phyloP scores from a whole-genome alignment of 2,888 invertebrate species.

The Ethmia dodecea region DNA sequence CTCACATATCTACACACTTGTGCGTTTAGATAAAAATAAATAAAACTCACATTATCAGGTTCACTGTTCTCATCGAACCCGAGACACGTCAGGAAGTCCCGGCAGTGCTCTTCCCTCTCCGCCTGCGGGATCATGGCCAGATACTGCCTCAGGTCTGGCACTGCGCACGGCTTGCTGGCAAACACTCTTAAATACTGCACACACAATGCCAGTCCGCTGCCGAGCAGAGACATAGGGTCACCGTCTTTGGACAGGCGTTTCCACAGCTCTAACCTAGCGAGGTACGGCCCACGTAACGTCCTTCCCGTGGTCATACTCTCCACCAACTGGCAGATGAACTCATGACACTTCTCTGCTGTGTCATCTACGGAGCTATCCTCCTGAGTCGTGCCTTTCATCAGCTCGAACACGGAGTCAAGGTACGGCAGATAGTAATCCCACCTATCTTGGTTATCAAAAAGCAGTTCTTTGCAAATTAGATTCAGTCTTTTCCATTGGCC shows the following conservation, averaged over 20 bases:
- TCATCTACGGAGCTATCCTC: constrained; percentile 47
- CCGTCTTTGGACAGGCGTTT: constrained; percentile 75
- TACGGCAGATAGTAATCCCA: constrained; percentile 87
- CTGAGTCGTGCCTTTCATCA: constrained; percentile 61
- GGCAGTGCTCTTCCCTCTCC: constrained; percentile 77
- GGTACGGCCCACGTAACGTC: constrained; percentile 86
- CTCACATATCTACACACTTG: too few species aligned
- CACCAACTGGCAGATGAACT: constrained; percentile 68
- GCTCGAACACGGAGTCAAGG: constrained; percentile 82
- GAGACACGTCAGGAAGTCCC: constrained; percentile 79
- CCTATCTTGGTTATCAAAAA: constrained; percentile 84
- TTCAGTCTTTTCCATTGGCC: constrained; percentile 87
- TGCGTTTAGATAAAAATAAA: background rate
- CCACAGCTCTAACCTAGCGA: constrained; percentile 88
- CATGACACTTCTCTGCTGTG: constrained; percentile 63
- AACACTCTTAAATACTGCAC: constrained; percentile 88
- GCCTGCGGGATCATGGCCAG: constrained; percentile 82
- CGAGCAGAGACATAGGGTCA: constrained; percentile 74
- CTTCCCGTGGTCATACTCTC: constrained; percentile 66
- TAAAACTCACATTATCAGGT: constrained; percentile 78
- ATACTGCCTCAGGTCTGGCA: constrained; percentile 88
- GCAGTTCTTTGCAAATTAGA: constrained; percentile 83
- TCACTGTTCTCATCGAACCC: constrained; percentile 80
- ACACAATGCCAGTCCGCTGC: constrained; percentile 82
- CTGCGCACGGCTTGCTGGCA: constrained; percentile 92